Evolutionary conservation across 92 coral and sea anemone genomes (phyloP), one percentile per base, ranked within the genome.

Genomic region (Meandrina meandrites): DNA sequence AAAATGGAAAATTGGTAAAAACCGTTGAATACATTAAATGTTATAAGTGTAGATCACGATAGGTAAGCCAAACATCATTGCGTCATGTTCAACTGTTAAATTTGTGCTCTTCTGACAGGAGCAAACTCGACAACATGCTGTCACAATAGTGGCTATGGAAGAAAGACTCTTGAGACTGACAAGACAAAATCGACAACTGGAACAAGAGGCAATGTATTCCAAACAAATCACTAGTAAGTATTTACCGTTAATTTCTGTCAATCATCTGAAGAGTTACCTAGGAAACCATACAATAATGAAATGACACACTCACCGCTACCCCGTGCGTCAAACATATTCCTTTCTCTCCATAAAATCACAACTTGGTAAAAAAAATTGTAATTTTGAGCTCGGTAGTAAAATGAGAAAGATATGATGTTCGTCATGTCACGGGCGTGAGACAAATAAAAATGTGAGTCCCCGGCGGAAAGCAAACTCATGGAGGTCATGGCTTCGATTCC

Each of bases 61-160:
- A 66, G 15, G 34, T 22, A 24, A 56, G 30, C 68, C 31, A 27
- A 60, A 60, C 30, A 60, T 60, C 68, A 66, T 4, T 66, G 71
- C 15, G 35, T 27, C 12, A n/a, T 40, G 45, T 62, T 22, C 34
- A 27, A 66, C 12, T 10, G 34, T 66, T 77, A 0, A n/a, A n/a
- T 2, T 47, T 50, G 16, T 14, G 75, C 48, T 73, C 56, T 75
- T 7, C 47, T 85, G 14, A 22, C 85, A 96, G 98, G 98, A 94
- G 76, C 98, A 96, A 92, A 94, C 98, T 34, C 98, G 95, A 12
- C 98, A 96, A 71, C 98, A 96, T 50, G 96, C 98, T 16, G 94
- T 93, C 35, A 96, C 98, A 21, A 96, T 96, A 17, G 98, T 96
- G 19, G 98, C 98, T 14, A 92, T 96, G 98, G 98, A 96, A 75